Conservation (phyloP, 2,797 vertebrate species). For the Dicrostonyx torquatus region DNA sequence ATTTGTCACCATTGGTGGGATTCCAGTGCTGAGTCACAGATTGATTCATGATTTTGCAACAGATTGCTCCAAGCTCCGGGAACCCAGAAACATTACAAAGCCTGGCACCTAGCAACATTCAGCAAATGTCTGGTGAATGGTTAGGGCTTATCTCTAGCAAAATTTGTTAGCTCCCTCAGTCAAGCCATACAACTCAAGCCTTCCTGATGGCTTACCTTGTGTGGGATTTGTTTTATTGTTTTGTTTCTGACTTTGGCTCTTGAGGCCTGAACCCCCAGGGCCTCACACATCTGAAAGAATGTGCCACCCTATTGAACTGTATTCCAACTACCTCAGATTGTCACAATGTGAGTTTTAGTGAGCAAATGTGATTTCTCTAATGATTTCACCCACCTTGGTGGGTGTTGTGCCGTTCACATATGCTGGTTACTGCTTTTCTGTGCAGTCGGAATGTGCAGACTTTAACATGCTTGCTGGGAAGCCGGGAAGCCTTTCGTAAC, state of each 20-base stretch:
- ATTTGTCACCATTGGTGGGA: slow-evolving; percentile 29
- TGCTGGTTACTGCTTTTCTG: not conserved
- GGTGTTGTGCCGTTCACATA: not conserved
- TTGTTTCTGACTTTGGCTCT: not conserved
- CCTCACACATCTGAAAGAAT: too few relatives aligned
- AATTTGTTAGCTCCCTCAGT: not conserved
- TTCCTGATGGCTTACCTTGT: not conserved
- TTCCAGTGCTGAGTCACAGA: slow-evolving; percentile 29
- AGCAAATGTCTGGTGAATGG: not conserved
- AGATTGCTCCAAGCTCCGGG: not conserved
- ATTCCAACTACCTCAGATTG: too few relatives aligned
- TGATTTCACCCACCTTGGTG: not conserved
- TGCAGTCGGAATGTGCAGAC: not conserved
- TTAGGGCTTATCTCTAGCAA: not conserved
- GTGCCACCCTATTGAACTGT: accelerated
- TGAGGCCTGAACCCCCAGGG: not conserved
- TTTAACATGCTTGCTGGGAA: slow-evolving; percentile 42
- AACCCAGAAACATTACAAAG: slow-evolving; percentile 2
- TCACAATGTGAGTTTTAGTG: not conserved
- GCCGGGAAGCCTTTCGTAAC: slow-evolving; percentile 16
- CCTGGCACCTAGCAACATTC: not conserved
- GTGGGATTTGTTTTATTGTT: not conserved
- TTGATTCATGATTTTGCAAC: slow-evolving; percentile 36
- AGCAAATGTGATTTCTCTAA: not conserved
- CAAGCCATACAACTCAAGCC: not conserved